A percentile compares a stretch with the other conserved stretches of the same genome.
These are phyloP conservation scores for Rhadina sibilatrix DNA, from an alignment of 2,113 vertebrate genomes.

Conservation along the genomic window DNA sequence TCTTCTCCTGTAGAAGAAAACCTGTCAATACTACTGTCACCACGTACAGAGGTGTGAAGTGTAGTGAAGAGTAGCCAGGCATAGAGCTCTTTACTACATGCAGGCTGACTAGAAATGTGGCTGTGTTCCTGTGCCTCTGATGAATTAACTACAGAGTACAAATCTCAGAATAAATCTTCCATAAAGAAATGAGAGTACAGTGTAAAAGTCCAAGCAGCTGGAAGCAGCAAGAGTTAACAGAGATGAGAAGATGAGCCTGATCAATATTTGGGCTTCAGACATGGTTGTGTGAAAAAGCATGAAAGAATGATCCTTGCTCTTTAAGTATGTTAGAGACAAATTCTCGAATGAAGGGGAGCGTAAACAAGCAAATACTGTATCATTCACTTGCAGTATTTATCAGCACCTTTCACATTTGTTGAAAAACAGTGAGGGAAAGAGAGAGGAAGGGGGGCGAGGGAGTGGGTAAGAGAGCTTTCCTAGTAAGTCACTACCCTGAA, in stretches of 20 bases:
- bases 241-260: not conserved
- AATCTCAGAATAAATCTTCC: not conserved
- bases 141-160: not conserved
- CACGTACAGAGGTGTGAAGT: not conserved
- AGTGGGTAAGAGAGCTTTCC: not conserved
- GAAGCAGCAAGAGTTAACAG: not conserved
- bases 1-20: not conserved
- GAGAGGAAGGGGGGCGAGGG: not conserved
- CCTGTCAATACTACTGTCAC: not conserved
- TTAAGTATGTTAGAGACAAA: not conserved
- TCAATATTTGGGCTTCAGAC: not conserved
- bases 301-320: not conserved
- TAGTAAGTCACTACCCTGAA: constrained; percentile 30
- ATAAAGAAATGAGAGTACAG: not conserved
- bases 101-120: not conserved
- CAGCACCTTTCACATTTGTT: constrained; percentile 44
- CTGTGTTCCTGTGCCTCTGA: not conserved
- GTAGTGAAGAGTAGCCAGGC: not conserved
- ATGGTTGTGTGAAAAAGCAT: not conserved
- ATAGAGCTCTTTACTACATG: not conserved
- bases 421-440: not conserved
- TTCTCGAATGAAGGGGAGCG: not conserved
- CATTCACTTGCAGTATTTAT: constrained; percentile 47
- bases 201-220: not conserved
- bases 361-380: not conserved